Evolutionary conservation across 2,888 invertebrate species (phyloP), one percentile per base, ranked within the genome.

Genomic region (Aromia moschata): DNA sequence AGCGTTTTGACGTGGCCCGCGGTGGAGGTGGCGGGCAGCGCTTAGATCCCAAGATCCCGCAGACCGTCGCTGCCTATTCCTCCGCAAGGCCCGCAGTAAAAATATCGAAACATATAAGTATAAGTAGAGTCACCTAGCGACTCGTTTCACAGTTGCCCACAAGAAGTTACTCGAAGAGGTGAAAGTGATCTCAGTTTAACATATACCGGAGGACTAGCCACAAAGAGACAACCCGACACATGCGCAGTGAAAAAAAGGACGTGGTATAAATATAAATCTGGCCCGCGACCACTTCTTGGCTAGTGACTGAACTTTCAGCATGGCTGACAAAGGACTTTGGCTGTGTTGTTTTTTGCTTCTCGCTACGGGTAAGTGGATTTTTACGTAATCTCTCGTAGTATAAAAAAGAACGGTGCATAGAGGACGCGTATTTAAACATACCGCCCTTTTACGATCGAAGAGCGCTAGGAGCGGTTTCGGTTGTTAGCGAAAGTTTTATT

Each of bases 201-300:
- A 20, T 49, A 37, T 38, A 38, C 31, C 44, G 45, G 63, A 60
- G 62, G 62, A 59, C 62, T 59, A 60, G 56, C 44, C 30, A 62
- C 47, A 47, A 25, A 55, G 45, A 49, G 9, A 47, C 16, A 58
- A 18, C 33, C 18, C 14, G n/a, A 64, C 80, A 75, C 79, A 79
- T 76, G 80, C 80, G 80, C 76, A 70, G 45, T 70, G 54, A 58
- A 62, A 71, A 71, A 77, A 76, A 70, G 65, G 68, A 62, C 72
- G 62, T 71, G 67, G 72, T 82, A 82, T 82, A 82, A 81, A 81
- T 81, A 81, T 79, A 81, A 79, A 81, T 76, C 75, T 74, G 74
- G 72, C 71, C 74, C 64, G 71, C 70, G 69, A 56, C 75, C 80
- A 80, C 79, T 80, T 79, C 80, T 81, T 79, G 74, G 78, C 76